Conservation (phyloP, 2,888 invertebrate species). For the Lepeophtheirus nordmannii region DNA sequence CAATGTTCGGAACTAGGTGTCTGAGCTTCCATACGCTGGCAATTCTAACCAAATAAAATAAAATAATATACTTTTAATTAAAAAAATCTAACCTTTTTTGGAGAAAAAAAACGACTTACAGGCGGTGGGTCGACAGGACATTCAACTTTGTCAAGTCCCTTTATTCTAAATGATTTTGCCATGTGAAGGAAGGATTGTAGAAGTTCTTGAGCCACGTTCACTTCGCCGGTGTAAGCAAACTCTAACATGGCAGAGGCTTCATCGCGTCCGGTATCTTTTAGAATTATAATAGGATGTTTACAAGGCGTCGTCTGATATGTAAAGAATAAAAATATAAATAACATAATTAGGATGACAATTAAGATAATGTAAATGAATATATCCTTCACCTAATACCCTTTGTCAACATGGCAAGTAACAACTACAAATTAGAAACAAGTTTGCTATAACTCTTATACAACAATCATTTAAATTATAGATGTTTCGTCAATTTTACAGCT, state of each 20-base stretch:
- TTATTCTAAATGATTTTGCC: conserved; percentile 19
- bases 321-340: no score
- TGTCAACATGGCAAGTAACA: no score
- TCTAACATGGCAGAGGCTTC: conserved; percentile 24
- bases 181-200: conserved; percentile 22
- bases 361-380: no score
- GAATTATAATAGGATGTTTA: conserved; percentile 24
- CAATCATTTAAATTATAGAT: no score
- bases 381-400: no score
- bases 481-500: no score
- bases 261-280: conserved; percentile 24
- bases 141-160: conserved; percentile 24
- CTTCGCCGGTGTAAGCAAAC: conserved; percentile 25
- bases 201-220: conserved; percentile 24
- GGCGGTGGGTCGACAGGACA: conserved; percentile 1
- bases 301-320: conserved; percentile 14
- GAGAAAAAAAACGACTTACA: neutral
- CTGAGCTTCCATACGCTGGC: conserved; percentile 13
- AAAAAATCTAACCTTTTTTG: neutral
- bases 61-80: neutral
- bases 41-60: neutral
- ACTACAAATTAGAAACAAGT: no score
- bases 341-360: no score
- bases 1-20: conserved; percentile 23
- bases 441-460: no score